Evolutionary conservation across 2,113 vertebrate genomes (phyloP).

Genomic region (Peucedramus taeniatus): DNA sequence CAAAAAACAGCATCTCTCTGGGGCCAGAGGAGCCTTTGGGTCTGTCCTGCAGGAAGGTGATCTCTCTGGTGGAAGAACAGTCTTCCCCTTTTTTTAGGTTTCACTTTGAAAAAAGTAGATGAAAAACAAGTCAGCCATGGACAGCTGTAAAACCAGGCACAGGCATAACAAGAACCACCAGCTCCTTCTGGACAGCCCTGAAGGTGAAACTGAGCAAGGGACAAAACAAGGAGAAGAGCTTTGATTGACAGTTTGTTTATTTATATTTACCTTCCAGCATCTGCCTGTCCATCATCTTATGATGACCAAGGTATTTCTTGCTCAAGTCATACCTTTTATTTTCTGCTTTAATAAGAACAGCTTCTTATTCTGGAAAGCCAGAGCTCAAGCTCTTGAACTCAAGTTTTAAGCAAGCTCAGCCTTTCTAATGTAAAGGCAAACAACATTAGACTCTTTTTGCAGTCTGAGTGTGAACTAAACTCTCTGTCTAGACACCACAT

Average conservation of each 20-base stretch:
- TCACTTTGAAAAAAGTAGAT: not conserved
- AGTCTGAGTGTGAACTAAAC: not conserved
- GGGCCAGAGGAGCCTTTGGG: not conserved
- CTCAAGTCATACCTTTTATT: not conserved
- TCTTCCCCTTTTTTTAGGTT: not conserved
- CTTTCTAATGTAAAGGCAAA: not conserved
- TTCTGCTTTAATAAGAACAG: not conserved
- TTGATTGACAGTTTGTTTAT: not conserved
- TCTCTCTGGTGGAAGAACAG: not conserved
- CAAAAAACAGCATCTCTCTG: not conserved
- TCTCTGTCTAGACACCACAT: not conserved
- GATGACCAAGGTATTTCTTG: not conserved
- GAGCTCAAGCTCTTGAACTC: not conserved
- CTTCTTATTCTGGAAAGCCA: not conserved
- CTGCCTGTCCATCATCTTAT: not conserved
- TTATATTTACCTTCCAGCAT: not conserved
- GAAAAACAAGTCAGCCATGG: not conserved
- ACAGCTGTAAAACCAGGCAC: not conserved
- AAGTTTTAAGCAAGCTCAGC: not conserved
- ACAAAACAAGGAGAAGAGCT: not conserved
- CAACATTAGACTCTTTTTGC: not conserved
- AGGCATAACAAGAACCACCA: not conserved
- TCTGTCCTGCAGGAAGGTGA: not conserved
- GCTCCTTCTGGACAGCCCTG: not conserved
- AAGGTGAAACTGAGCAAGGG: not conserved